Conservation (phyloP, 2,113 vertebrate genomes). For the Hippolais icterina region DNA sequence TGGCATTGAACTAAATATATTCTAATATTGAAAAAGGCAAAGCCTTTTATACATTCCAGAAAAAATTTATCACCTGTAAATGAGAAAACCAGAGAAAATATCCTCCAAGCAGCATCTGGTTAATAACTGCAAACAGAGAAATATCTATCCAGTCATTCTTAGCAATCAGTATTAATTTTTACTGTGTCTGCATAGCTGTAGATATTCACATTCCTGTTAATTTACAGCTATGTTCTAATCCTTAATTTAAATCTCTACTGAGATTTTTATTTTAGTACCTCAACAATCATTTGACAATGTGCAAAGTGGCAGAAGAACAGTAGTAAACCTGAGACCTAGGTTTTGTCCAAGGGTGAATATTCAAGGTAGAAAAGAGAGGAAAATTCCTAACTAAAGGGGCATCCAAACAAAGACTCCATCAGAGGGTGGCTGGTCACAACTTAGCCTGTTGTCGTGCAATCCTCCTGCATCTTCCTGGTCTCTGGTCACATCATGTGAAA, state of each 20-base stretch:
- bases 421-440: background rate
- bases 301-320: background rate
- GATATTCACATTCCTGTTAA: constrained; percentile 15
- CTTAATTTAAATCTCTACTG: constrained; percentile 8
- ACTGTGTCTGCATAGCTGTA: background rate
- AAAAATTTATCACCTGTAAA: background rate
- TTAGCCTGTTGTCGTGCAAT: background rate
- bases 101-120: background rate
- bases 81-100: background rate
- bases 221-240: constrained; percentile 3
- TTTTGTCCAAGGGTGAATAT: background rate
- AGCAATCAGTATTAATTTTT: constrained; percentile 8
- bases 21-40: background rate
- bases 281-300: background rate
- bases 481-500: background rate
- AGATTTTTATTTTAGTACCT: background rate
- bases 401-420: background rate
- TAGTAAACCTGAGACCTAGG: background rate
- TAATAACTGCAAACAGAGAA: background rate
- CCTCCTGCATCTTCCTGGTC: background rate
- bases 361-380: background rate
- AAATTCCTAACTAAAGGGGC: background rate
- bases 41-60: background rate
- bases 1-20: background rate
- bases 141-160: background rate